Evolutionary conservation across 2,797 vertebrate genomes (phyloP).

Genomic region (Dipus sagitta): DNA sequence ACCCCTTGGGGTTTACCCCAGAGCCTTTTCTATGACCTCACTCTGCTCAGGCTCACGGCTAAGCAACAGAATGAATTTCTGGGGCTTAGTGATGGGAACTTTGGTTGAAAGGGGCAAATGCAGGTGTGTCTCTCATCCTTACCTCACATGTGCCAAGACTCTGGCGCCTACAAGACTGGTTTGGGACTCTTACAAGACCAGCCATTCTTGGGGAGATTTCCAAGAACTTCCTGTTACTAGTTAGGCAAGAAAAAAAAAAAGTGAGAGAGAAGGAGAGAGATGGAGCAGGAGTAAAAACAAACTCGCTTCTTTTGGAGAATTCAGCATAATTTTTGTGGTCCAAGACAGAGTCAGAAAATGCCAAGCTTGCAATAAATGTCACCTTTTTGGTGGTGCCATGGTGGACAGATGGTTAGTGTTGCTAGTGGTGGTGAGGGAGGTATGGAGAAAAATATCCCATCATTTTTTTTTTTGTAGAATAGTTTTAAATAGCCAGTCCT

Average conservation of each 20-base stretch:
- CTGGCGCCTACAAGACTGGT: slow-evolving; percentile 64
- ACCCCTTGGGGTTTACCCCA: neutral
- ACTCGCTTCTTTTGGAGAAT: slow-evolving; percentile 79
- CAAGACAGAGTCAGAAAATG: slow-evolving; percentile 78
- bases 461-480: slow-evolving; percentile 1
- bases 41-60: neutral
- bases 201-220: slow-evolving; percentile 74
- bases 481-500: slow-evolving; percentile 23
- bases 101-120: slow-evolving; percentile 50
- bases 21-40: neutral
- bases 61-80: slow-evolving; percentile 6
- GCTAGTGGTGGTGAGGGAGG: slow-evolving; percentile 25
- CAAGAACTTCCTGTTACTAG: slow-evolving; percentile 81
- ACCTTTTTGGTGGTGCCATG: slow-evolving; percentile 73
- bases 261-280: neutral
- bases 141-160: slow-evolving; percentile 55
- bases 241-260: slow-evolving; percentile 28
- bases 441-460: slow-evolving; percentile 11
- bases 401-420: slow-evolving; percentile 69
- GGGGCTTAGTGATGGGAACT: neutral
- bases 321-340: slow-evolving; percentile 84
- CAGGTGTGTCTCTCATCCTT: slow-evolving; percentile 76
- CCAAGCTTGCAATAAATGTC: slow-evolving; percentile 77
- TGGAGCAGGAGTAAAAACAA: slow-evolving; percentile 67
- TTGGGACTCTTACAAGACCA: slow-evolving; percentile 65